Conservation (phyloP, 2,888 invertebrate species). For the Morpho helenor region DNA sequence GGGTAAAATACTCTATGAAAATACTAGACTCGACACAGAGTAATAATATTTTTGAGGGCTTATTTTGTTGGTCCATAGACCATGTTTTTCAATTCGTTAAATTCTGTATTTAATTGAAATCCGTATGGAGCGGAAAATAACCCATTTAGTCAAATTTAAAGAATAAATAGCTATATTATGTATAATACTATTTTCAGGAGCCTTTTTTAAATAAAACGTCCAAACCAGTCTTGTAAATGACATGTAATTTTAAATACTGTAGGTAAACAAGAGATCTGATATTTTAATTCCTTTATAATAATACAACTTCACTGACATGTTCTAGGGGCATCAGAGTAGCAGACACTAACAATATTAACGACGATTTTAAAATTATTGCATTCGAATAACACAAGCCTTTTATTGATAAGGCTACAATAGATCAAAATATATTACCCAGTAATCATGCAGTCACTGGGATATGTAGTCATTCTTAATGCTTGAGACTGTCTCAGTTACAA, state of each 20-base stretch:
- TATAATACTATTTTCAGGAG: no score
- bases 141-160: no score
- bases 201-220: slow-evolving; percentile 79
- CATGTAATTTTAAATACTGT: slow-evolving; percentile 77
- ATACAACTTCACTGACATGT: slow-evolving; percentile 35
- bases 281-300: slow-evolving; percentile 55
- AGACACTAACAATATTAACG: slow-evolving; percentile 2
- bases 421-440: no score
- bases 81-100: no score
- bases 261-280: slow-evolving; percentile 71
- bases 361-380: slow-evolving; percentile 8
- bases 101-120: no score
- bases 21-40: no score
- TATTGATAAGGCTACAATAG: slow-evolving; percentile 1
- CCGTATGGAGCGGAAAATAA: no score
- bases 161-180: no score
- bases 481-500: no score
- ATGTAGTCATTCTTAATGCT: no score
- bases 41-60: no score
- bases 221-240: slow-evolving; percentile 73
- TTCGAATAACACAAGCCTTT: slow-evolving; percentile 9
- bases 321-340: slow-evolving; percentile 5
- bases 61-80: no score
- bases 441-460: not conserved
- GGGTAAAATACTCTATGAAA: not conserved